These are phyloP conservation scores for Cepaea hortensis DNA, from an alignment of 2,888 invertebrate genomes.

Conservation along the genomic window DNA sequence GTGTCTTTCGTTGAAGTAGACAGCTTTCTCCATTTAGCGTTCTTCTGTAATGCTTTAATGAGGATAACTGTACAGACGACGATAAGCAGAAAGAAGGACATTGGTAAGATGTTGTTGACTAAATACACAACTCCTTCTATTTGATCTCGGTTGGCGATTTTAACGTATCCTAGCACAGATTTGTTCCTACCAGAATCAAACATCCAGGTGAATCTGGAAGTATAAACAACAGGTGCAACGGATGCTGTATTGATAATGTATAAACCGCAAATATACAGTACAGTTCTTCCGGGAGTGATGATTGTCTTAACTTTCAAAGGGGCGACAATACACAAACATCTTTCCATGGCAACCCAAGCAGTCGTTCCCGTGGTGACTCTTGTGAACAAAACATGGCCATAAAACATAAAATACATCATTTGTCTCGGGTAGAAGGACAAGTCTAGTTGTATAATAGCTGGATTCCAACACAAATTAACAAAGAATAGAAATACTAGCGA, in stretches of 20 bases:
- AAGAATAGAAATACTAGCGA: neutral
- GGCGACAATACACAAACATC: neutral
- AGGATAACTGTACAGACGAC: conserved; percentile 2
- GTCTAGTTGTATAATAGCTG: neutral
- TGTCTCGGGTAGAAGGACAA: neutral
- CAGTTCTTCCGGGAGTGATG: neutral
- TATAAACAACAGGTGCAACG: neutral
- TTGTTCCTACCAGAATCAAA: neutral
- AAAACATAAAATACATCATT: conserved; percentile 15
- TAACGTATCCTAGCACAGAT: neutral
- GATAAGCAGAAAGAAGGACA: neutral
- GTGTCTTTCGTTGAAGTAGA: neutral
- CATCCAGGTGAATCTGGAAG: neutral
- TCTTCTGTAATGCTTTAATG: neutral
- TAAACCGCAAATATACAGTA: neutral
- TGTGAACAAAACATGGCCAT: conserved; percentile 1
- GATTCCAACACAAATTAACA: conserved; percentile 3
- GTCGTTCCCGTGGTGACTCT: conserved; percentile 18
- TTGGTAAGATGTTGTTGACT: conserved; percentile 18
- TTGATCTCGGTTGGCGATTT: neutral
- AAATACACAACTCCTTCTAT: neutral
- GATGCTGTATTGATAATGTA: neutral
- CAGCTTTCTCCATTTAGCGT: conserved; percentile 12
- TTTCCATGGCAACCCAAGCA: neutral
- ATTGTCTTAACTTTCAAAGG: conserved; percentile 1